These are phyloP conservation scores for Cyprinodon diabolis DNA, from an alignment of 2,797 vertebrate genomes.

Conservation along the genomic window DNA sequence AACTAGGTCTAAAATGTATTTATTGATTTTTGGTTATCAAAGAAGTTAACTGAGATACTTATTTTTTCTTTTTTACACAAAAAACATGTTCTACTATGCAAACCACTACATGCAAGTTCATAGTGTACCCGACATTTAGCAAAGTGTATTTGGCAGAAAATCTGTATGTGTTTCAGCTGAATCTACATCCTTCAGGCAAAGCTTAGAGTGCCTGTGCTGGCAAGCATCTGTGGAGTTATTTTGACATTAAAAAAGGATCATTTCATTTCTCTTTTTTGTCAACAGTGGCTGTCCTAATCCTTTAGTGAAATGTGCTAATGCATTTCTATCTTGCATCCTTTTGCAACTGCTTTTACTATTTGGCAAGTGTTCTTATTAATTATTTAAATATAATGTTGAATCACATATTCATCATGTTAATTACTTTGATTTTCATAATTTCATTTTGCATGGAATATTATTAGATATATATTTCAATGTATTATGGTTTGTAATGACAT, in stretches of 20 bases:
- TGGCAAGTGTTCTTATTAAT: neutral
- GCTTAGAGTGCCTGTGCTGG: slow-evolving; percentile 58
- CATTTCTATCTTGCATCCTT: neutral
- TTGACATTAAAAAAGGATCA: slow-evolving; percentile 43
- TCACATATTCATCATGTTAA: neutral
- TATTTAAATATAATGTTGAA: neutral
- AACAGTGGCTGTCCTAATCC: slow-evolving; percentile 10
- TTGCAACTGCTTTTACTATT: neutral
- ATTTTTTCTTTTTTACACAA: neutral
- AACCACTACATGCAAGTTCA: slow-evolving; percentile 1
- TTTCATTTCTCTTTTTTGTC: slow-evolving; percentile 26
- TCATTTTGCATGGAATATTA: neutral
- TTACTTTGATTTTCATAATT: neutral
- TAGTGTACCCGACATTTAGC: neutral
- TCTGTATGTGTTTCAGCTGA: slow-evolving; percentile 33
- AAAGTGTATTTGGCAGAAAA: slow-evolving; percentile 29
- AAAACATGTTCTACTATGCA: slow-evolving; percentile 21
- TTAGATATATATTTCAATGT: neutral
- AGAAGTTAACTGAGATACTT: neutral
- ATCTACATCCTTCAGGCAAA: slow-evolving; percentile 56
- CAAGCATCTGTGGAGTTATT: slow-evolving; percentile 53
- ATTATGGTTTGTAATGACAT: neutral
- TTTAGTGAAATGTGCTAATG: slow-evolving; percentile 10
- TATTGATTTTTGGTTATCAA: slow-evolving; percentile 31
- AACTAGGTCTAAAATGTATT: slow-evolving; percentile 56